Percentiles rank a stretch among this genome's conserved stretches.
Conservation (phyloP, 2,797 vertebrate genomes). For the Petrocephalus schoutedeni region DNA sequence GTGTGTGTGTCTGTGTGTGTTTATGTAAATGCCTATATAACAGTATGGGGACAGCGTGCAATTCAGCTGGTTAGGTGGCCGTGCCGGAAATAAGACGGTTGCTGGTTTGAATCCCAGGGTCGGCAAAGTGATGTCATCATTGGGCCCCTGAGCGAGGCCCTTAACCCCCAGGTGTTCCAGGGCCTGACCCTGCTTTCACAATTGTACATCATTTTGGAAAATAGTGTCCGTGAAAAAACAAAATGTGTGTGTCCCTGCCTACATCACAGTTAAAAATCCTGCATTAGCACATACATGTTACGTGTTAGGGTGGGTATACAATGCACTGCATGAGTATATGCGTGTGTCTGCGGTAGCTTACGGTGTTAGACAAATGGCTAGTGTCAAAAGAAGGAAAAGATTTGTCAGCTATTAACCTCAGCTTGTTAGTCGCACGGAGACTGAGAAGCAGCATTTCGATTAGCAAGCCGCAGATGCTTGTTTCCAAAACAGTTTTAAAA, state of each 20-base stretch:
- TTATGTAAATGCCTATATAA: not conserved
- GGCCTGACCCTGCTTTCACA: not conserved
- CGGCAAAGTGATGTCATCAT: not conserved
- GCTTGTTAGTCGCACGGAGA: not conserved
- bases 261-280: not conserved
- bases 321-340: not conserved
- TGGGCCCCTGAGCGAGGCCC: not conserved
- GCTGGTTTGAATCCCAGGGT: not conserved
- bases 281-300: not conserved
- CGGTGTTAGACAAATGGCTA: not conserved
- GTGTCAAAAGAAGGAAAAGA: not conserved
- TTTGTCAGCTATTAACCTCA: not conserved
- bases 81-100: not conserved
- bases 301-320: not conserved
- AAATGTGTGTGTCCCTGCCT: not conserved
- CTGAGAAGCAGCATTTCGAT: not conserved
- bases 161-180: not conserved
- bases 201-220: not conserved
- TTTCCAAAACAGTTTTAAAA: not conserved
- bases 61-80: not conserved
- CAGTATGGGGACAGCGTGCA: not conserved
- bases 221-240: not conserved
- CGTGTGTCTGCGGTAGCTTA: not conserved
- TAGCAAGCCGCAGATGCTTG: not conserved
- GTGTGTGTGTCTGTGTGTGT: not conserved